Base-by-base conservation (phyloP, 2,888 invertebrate genomes). In the Alcis repandata region DNA sequence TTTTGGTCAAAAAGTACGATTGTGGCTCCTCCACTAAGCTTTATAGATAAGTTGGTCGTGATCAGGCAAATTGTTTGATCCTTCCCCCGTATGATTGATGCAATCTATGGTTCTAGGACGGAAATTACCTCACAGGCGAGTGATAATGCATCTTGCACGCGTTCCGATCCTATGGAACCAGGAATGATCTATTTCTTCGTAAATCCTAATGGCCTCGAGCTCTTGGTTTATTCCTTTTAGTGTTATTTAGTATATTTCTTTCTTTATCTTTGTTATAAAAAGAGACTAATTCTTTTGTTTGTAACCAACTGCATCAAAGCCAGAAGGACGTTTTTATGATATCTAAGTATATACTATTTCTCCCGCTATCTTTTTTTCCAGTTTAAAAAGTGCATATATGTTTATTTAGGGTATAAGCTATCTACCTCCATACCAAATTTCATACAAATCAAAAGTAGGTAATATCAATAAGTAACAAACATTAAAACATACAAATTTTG, bases 91-190 rank as follows among this genome's bases (percentile, higher is more conserved):
- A 41, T 27, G 59, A 59, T 45, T 64, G 54, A 48, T 48, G 27
- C 54, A 59, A 41, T 51, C 51, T 38, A n/a, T 7, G 32, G 41
- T 11, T n/a, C 7, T 27, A 7, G 49, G 36, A 17, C 32, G 71
- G 70, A 70, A 63, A 70, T 72, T 70, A 56, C 65, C 36, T 46
- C 57, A 67, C 65, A 63, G 54, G 52, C 61, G 59, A 46, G 58
- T 53, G 59, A 63, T 70, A 72, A 72, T 72, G 70, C 65, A 64
- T 67, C 54, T 66, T 61, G 69, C 62, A 69, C 70, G 68, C 67
- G 65, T 70, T 69, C 65, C 67, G 57, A 58, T 40, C 56, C 63
- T 56, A 46, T 46, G 27, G 15, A 3, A n/a, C 54, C 43, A 46
- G 46, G 56, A 56, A 48, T 59, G 54, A 17, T 59, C 46, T 63